Base-by-base conservation (phyloP, 2,888 invertebrate species). In the Brachyopa scutellaris region DNA sequence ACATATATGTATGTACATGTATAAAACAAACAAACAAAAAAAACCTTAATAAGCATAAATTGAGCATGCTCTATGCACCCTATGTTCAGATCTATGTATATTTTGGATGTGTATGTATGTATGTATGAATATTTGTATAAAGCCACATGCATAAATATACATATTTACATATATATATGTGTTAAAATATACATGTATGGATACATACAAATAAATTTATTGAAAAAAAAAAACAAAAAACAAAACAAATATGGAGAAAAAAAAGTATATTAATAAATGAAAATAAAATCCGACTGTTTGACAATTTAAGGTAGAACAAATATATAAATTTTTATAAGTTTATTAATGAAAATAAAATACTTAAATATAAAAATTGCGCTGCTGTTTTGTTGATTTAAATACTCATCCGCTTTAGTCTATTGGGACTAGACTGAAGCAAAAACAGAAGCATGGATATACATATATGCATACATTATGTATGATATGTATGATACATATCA, bases 251-350 rank as follows among this genome's bases (percentile, higher is more conserved):
- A 55, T 21, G 23, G 4, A 26, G 26, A 11, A 19, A 64, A 4
- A 53, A 55, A 64, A 55, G 23, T 59, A 55, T 40, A 62, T 53
- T 57, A 53, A 53, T 61, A 77, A 66, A 40, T 57, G 38, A 64
- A 72, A 64, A 62, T 72, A 72, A 78, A 78, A 78, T 78, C 78
- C 78, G 78, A 78, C 78, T 78, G 78, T 78, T 78, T 78, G 78
- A 78, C 72, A 64, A 78, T 78, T 78, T 78, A 78, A 78, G 78
- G 78, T 78, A 72, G 72, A 78, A 64, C 55, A 78, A 78, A 78
- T 78, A 78, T 78, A 78, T 78, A 78, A 78, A 78, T 78, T 78
- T 78, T 78, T 78, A 78, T 78, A 78, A 78, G 72, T 78, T 78
- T 78, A 78, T 64, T 78, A 72, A 78, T 57, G 78, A 78, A 72